Percentiles rank a stretch among this genome's conserved stretches.
Evolutionary conservation across 2,888 invertebrate genomes (phyloP).

Genomic region (Pherbina coryleti): DNA sequence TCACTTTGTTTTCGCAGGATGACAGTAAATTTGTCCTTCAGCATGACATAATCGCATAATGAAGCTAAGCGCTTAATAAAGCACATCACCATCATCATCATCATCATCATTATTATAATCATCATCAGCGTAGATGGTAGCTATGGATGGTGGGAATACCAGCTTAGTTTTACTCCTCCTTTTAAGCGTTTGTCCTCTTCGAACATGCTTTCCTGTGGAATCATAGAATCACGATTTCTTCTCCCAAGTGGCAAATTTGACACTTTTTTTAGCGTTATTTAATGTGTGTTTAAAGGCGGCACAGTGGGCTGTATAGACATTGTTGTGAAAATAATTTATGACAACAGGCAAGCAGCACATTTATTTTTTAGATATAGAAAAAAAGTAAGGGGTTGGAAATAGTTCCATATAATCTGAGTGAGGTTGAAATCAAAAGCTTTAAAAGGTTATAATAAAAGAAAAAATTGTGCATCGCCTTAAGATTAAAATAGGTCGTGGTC

Average conservation of each 20-base stretch:
- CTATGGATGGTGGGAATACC: too few species aligned
- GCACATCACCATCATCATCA: conserved; percentile 16
- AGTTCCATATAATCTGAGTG: too few species aligned
- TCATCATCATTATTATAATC: not conserved
- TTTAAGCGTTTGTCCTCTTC: not conserved
- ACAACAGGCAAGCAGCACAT: too few species aligned
- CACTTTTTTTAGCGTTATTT: not conserved
- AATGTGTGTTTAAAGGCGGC: not conserved
- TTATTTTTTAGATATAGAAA: too few species aligned
- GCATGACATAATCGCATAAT: conserved; percentile 40
- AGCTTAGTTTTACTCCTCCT: too few species aligned
- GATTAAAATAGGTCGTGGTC: too few species aligned
- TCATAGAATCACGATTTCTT: not conserved
- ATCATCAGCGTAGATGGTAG: not conserved
- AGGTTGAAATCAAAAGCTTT: too few species aligned
- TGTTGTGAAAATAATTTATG: not conserved
- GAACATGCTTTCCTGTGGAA: not conserved
- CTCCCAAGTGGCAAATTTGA: not conserved
- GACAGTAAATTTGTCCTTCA: conserved; percentile 24
- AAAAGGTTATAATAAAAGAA: too few species aligned
- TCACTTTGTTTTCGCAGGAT: not conserved
- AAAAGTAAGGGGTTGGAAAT: too few species aligned
- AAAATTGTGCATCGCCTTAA: too few species aligned
- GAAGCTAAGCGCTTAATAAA: conserved; percentile 37
- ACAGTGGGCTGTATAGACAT: not conserved